Evolutionary conservation across 2,113 vertebrate species (phyloP), one percentile per base, ranked within the genome.

Genomic region (Bos indicus): DNA sequence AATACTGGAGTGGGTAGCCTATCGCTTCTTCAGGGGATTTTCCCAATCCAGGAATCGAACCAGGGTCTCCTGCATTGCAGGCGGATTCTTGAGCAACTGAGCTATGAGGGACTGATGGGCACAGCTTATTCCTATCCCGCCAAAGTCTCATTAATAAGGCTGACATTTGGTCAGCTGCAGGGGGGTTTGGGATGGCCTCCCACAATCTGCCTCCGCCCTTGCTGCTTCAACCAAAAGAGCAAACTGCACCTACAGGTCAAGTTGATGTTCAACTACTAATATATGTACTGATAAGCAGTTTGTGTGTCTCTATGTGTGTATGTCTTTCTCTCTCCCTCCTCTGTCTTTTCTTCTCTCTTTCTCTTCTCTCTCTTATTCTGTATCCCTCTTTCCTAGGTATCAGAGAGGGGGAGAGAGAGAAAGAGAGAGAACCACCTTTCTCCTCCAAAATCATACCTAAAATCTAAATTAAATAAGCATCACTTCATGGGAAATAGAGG

Each of bases 101-200:
- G 19, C 10, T 12, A 74, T 13, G 10, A 40, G 67, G n/a, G 19
- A 71, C 67, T 17, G 57, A 59, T 6, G 12, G 14, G n/a, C n/a
- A n/a, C 15, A 10, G 9, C n/a, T 28, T 52, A 36, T 28, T 12
- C 4, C 8, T 17, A 17, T 26, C 33, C 21, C 10, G n/a, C 0
- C 5, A 14, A 28, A 91, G 87, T 15, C 11, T 60, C 40, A 6
- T 51, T 3, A 43, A 1, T 6, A 28, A 2, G 7, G 0, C n/a
- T 77, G 83, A 26, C 0, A 2, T 19, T 46, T 10, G 7, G 6
- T 30, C 30, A 36, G 7, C 36, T 40, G 16, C 30, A 1, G 28
- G 7, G 28, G 54, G 5, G 8, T 46, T 90, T 40, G 57, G 48
- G 19, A 60, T 14, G 5, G 13, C 17, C 16, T 52, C 52, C 14